Base-by-base conservation (phyloP, 2,797 vertebrate genomes). In the Triplophysa bombifrons region DNA sequence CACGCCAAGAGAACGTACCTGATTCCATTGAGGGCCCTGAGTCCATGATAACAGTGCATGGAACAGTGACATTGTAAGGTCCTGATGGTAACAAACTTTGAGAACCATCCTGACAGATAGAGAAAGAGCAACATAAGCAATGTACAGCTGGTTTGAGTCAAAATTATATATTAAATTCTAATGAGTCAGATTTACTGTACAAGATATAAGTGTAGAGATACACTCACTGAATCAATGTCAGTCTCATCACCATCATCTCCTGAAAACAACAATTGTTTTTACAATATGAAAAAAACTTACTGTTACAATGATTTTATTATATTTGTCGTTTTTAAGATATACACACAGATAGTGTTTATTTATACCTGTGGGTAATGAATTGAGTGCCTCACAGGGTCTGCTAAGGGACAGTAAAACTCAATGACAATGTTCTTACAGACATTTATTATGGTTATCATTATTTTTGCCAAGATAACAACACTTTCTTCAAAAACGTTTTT, bases 51-150 rank as follows among this genome's bases (percentile, higher is more conserved):
- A 80, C 30, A 0, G 0, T 4, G 25, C 83, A 44, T 20, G 72
- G 75, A 22, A 19, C 55, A 7, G 53, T 75, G 1, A 76, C 61
- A 2, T 44, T n/a, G 25, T 20, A 51, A 3, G 8, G 20, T 60
- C 74, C 38, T 20, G 8, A 1, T 12, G 1, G 0, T 69, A 91
- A 79, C 66, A 91, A 70, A 85, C 87, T 90, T 80, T 75, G 38
- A 3, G 90, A 91, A 0, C 25, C 19, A 14, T 87, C 86, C 92
- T 92, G 64, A 68, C 4, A 41, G n/a, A 64, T 1, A 68, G 22
- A 20, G 80, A 50, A n/a, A 80, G 56, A 61, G 3, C 61, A 58
- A 6, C 30, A 10, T 76, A 20, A 27, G 64, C n/a, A 50, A 17
- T 6, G 16, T 17, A 51, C 16, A 51, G 50, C 17, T 17, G 50